Base-by-base conservation (phyloP, 2,888 invertebrate species). In the Diaperis boleti region DNA sequence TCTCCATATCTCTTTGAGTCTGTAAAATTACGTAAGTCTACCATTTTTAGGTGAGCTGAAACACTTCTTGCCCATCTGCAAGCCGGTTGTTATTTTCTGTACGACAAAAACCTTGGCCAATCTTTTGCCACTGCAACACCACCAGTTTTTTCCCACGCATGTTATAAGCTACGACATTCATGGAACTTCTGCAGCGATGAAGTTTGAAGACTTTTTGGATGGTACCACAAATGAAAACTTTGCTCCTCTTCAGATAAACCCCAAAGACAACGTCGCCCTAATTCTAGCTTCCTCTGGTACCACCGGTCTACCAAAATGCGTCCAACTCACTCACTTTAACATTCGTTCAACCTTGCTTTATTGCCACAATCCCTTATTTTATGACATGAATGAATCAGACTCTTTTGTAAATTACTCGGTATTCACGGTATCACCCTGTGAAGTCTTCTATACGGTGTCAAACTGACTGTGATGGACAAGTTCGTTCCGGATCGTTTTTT, bases 231-330 rank as follows among this genome's bases (percentile, higher is more conserved):
- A 37, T 10, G 13, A 10, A 10, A n/a, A n/a, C 3, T 41, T 49
- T 41, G 10, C 4, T 1, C 59, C 49, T 3, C 14, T 50, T 29
- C 33, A 59, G 13, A 10, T 54, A 7, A 41, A 45, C n/a, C 44
- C 35, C 2, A 41, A 52, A 7, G 83, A 88, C 8, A 90, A 91
- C 69, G 78, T 88, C 3, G 86, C 86, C 0, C 79, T 90, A 4
- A 81, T 94, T 73, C 92, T 92, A 0, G 93, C 90, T 78, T 93
- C 93, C 1, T 93, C 92, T 76, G 92, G 92, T 0, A 94, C 94
- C 0, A 94, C 94, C 0, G 94, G 95, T 0, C 63, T 89, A 49
- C 89, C 91, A 0, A 92, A 92, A 81, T 91, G 90, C 1, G 91
- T 92, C 0, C 84, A 87, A 69, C 81, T 91, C 1, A 85, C 87